Evolutionary conservation across 2,888 invertebrate genomes (phyloP).

Genomic region (Noctua fimbriata): DNA sequence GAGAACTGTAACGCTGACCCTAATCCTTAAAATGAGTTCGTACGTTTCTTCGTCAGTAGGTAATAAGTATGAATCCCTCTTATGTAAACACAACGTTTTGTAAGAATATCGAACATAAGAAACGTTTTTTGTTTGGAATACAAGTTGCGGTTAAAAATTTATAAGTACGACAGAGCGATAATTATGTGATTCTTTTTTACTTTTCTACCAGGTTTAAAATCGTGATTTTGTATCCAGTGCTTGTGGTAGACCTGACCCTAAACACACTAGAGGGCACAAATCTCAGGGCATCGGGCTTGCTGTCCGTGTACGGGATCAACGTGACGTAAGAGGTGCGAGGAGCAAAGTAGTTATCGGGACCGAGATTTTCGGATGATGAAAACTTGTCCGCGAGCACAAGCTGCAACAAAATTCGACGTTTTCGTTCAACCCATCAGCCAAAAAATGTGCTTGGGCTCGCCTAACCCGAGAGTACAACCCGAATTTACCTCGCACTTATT

Average conservation of each 20-base stretch:
- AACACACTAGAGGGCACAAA: constrained; percentile 69
- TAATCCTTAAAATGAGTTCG: background rate
- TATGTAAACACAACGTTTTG: background rate
- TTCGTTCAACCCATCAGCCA: too few relatives aligned
- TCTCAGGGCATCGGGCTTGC: too few relatives aligned
- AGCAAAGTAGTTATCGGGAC: too few relatives aligned
- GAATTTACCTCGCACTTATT: too few relatives aligned
- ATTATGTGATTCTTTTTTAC: background rate
- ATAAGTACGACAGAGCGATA: background rate
- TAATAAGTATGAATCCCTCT: background rate
- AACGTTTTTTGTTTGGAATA: background rate
- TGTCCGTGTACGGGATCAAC: too few relatives aligned
- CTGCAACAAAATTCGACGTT: too few relatives aligned
- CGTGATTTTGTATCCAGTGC: constrained; percentile 79
- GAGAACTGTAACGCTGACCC: background rate
- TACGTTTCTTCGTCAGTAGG: background rate
- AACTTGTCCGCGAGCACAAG: too few relatives aligned
- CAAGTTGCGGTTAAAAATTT: background rate
- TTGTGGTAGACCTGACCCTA: constrained; percentile 94
- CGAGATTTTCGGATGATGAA: too few relatives aligned
- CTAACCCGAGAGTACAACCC: too few relatives aligned
- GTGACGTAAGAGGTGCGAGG: too few relatives aligned
- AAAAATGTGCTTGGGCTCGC: too few relatives aligned
- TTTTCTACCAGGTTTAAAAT: constrained; percentile 23
- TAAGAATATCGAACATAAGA: background rate